A percentile compares a stretch with the other conserved stretches of the same genome.
Evolutionary conservation across 1,140 invertebrate genomes (phyloP).

Genomic region (Mizuhopecten yessoensis): DNA sequence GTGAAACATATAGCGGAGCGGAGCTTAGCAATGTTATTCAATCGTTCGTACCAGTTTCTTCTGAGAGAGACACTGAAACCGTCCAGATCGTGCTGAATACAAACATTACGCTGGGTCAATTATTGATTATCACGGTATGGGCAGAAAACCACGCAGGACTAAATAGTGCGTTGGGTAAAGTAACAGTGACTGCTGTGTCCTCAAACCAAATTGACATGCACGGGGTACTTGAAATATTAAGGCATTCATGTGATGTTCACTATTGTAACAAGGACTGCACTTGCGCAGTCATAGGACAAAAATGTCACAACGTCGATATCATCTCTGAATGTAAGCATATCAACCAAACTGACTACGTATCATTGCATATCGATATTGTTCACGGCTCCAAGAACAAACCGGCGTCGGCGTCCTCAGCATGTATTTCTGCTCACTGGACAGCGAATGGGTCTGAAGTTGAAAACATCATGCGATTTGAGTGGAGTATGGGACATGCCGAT

Average conservation of each 20-base stretch:
- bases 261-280: conserved; percentile 71
- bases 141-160: conserved; percentile 63
- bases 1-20: conserved; percentile 58
- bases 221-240: conserved; percentile 55
- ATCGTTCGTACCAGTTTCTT: conserved; percentile 25
- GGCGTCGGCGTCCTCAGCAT: conserved; percentile 57
- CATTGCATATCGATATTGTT: conserved; percentile 39
- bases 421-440: conserved; percentile 62
- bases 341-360: not conserved
- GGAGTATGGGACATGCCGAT: conserved; percentile 64
- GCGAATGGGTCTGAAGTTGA: not conserved
- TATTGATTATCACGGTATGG: conserved; percentile 56
- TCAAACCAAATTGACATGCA: not conserved
- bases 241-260: conserved; percentile 63
- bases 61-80: conserved; percentile 42
- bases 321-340: not conserved
- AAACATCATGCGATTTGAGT: conserved; percentile 64
- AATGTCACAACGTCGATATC: conserved; percentile 51
- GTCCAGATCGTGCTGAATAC: conserved; percentile 39
- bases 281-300: conserved; percentile 64
- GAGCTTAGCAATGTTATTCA: conserved; percentile 61
- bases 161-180: conserved; percentile 46
- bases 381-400: not conserved
- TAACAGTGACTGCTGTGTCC: conserved; percentile 53
- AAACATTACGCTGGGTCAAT: conserved; percentile 46